Conservation (phyloP, 2,888 invertebrate genomes). For the Desoria tigrina region DNA sequence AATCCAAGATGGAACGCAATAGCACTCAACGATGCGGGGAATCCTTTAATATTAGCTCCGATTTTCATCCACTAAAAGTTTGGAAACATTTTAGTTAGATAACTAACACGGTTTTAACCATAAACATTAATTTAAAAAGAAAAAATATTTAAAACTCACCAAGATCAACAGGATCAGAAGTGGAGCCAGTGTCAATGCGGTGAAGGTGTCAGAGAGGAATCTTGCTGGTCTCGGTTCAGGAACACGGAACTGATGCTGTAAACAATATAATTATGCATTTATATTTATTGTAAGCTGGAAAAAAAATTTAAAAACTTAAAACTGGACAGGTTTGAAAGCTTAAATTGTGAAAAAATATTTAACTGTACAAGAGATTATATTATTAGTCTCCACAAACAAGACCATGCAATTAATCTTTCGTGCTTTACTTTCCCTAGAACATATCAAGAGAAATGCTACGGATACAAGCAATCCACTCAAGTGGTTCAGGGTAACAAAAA, state of each 20-base stretch:
- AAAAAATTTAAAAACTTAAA: background rate
- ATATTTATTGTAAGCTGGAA: background rate
- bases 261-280: conserved; percentile 43
- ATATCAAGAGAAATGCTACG: conserved; percentile 3
- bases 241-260: conserved; percentile 80
- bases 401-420: background rate
- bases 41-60: conserved; percentile 80
- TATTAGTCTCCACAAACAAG: conserved; percentile 5
- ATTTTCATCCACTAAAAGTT: conserved; percentile 73
- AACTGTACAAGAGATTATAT: background rate
- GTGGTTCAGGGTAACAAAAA: background rate
- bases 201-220: conserved; percentile 86
- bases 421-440: conserved; percentile 2
- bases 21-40: conserved; percentile 76
- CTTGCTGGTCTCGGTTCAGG: conserved; percentile 89
- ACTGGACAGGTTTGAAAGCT: background rate
- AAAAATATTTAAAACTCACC: conserved; percentile 57
- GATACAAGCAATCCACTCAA: conserved; percentile 1
- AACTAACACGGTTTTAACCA: background rate
- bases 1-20: conserved; percentile 87
- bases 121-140: background rate
- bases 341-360: too few species aligned
- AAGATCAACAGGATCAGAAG: conserved; percentile 77
- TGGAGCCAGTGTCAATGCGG: conserved; percentile 77
- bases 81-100: conserved; percentile 13